A percentile compares a stretch with the other conserved stretches of the same genome.
Evolutionary conservation across 1,140 invertebrate genomes (phyloP).

Genomic region (Drosophila watanabei): DNA sequence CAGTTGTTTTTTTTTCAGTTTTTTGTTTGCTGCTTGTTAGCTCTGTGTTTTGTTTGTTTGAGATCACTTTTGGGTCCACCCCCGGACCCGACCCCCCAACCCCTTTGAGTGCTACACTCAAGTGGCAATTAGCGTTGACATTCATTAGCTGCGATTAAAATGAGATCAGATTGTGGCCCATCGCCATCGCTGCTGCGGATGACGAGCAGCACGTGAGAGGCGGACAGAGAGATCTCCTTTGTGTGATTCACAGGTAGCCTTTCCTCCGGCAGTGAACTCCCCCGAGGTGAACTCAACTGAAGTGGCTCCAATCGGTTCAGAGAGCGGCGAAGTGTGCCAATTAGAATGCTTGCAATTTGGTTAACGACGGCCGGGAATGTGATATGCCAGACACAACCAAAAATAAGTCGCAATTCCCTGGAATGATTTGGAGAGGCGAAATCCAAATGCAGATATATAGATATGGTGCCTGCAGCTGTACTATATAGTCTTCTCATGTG

Average conservation of each 20-base stretch:
- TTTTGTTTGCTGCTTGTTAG: conserved; percentile 33
- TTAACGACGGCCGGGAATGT: conserved; percentile 24
- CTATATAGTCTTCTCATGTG: neutral
- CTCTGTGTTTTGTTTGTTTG: conserved; percentile 53
- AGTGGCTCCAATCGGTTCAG: neutral
- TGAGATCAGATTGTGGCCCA: conserved; percentile 71
- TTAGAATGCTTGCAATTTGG: conserved; percentile 42
- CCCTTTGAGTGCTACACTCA: conserved; percentile 24
- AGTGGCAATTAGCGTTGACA: conserved; percentile 78
- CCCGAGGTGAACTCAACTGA: conserved; percentile 4
- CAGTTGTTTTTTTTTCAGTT: neutral
- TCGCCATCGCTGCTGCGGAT: conserved; percentile 18
- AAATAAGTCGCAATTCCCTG: conserved; percentile 39
- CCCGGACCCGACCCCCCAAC: neutral
- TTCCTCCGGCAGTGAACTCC: neutral
- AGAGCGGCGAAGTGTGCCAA: conserved; percentile 21
- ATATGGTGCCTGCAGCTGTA: conserved; percentile 10
- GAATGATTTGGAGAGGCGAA: conserved; percentile 4
- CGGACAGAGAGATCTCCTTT: conserved; percentile 28
- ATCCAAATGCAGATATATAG: conserved; percentile 12
- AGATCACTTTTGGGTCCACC: conserved; percentile 45
- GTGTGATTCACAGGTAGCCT: conserved; percentile 57
- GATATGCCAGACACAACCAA: conserved; percentile 6
- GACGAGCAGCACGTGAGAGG: conserved; percentile 66
- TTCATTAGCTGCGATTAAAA: conserved; percentile 79